Percentiles rank a stretch among this genome's conserved stretches.
Conservation (phyloP, 2,888 invertebrate genomes). For the Cacoxenus indagator region DNA sequence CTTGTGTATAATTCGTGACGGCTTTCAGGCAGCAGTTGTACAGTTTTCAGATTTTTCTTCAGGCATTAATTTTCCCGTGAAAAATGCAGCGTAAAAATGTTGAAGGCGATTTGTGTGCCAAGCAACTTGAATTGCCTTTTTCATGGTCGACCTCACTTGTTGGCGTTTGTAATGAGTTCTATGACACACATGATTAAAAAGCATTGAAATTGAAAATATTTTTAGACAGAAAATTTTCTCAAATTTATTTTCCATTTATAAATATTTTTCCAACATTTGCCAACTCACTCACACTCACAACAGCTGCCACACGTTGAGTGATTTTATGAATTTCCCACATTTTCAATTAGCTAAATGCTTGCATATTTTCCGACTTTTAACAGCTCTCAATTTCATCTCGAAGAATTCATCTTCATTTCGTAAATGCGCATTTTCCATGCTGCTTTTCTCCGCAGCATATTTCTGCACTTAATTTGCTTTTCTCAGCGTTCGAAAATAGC, state of each 20-base stretch:
- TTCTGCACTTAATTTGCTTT: slow-evolving; percentile 62
- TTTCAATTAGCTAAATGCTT: no score
- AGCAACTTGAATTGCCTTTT: background rate
- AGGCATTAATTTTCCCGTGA: slow-evolving; percentile 25
- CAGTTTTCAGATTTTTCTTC: background rate
- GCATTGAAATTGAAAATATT: no score
- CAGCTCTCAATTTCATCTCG: no score
- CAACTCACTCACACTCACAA: no score
- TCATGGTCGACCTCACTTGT: background rate
- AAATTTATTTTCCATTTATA: no score
- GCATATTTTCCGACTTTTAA: no score
- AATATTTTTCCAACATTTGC: no score
- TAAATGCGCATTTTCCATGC: background rate
- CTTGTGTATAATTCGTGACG: slow-evolving; percentile 35
- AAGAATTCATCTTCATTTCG: no score
- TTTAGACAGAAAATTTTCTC: no score
- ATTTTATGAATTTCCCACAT: no score
- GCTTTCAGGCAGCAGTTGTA: background rate
- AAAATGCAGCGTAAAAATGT: slow-evolving; percentile 35
- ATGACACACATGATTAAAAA: background rate
- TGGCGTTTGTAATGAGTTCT: background rate
- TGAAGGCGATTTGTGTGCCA: background rate
- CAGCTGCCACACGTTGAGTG: no score
- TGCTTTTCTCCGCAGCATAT: slow-evolving; percentile 41
- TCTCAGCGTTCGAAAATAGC: slow-evolving; percentile 57